phyloP scores from a whole-genome alignment of 1,140 invertebrate species.

The Eueides isabella region DNA sequence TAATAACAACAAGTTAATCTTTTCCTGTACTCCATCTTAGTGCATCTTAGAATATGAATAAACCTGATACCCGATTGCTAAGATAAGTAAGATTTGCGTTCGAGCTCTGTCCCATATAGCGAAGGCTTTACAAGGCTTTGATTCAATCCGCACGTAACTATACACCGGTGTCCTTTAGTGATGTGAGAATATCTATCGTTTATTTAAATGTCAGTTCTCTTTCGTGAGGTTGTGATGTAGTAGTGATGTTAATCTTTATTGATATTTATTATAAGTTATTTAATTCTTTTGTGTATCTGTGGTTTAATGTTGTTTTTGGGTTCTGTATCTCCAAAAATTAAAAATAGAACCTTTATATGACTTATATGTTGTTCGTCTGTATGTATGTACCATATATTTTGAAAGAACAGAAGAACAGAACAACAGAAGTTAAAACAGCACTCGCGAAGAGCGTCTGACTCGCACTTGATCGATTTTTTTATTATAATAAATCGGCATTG shows the following conservation, averaged over 20 bases:
- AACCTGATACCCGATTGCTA: slow-evolving; percentile 39
- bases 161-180: slow-evolving; percentile 54
- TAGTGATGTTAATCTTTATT: slow-evolving; percentile 5
- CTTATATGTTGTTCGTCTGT: too few species aligned
- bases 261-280: not conserved
- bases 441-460: too few species aligned
- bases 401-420: too few species aligned
- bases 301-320: not conserved
- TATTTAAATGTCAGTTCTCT: slow-evolving; percentile 4
- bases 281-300: not conserved
- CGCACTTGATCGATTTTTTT: too few species aligned
- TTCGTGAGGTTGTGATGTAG: not conserved
- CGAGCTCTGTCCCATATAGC: slow-evolving; percentile 47
- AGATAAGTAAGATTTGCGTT: slow-evolving; percentile 39
- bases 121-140: slow-evolving; percentile 64
- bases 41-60: slow-evolving; percentile 26
- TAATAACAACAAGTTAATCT: not conserved
- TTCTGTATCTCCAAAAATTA: too few species aligned
- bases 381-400: too few species aligned
- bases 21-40: not conserved
- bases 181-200: slow-evolving; percentile 33
- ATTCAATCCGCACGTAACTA: slow-evolving; percentile 68
- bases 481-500: too few species aligned
- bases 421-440: too few species aligned
- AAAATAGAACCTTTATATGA: too few species aligned